Conservation (phyloP, 1,140 invertebrate genomes). For the Laupala kohalensis region DNA sequence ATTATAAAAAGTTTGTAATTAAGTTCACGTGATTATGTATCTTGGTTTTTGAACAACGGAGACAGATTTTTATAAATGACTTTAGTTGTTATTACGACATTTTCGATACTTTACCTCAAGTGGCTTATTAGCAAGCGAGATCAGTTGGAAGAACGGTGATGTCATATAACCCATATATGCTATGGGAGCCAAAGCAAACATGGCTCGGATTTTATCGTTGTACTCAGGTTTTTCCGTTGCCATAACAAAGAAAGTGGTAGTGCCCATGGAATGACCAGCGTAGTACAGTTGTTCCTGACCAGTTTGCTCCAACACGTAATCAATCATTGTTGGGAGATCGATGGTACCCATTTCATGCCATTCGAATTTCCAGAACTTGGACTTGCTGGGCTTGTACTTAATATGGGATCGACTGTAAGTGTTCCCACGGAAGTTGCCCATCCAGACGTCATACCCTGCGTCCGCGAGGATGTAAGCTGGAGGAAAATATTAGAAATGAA, state of each 20-base stretch:
- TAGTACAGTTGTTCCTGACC: conserved; percentile 32
- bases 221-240: conserved; percentile 35
- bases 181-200: conserved; percentile 60
- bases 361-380: conserved; percentile 30
- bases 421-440: conserved; percentile 35
- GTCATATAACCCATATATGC: conserved; percentile 53
- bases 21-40: too few species aligned
- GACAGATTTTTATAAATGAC: too few species aligned
- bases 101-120: background rate
- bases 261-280: conserved; percentile 53
- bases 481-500: background rate
- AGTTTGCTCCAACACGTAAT: conserved; percentile 36
- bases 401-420: conserved; percentile 27
- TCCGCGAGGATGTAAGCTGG: conserved; percentile 25
- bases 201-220: conserved; percentile 37
- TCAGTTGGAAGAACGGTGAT: conserved; percentile 47
- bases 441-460: conserved; percentile 36
- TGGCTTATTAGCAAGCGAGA: conserved; percentile 27
- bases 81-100: too few species aligned
- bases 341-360: conserved; percentile 42
- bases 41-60: too few species aligned
- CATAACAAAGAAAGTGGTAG: conserved; percentile 37
- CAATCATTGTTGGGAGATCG: conserved; percentile 42
- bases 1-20: too few species aligned
- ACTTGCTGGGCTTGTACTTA: conserved; percentile 17